Base-by-base conservation (phyloP, 2,888 invertebrate species). In the Xanthorhoe designata region DNA sequence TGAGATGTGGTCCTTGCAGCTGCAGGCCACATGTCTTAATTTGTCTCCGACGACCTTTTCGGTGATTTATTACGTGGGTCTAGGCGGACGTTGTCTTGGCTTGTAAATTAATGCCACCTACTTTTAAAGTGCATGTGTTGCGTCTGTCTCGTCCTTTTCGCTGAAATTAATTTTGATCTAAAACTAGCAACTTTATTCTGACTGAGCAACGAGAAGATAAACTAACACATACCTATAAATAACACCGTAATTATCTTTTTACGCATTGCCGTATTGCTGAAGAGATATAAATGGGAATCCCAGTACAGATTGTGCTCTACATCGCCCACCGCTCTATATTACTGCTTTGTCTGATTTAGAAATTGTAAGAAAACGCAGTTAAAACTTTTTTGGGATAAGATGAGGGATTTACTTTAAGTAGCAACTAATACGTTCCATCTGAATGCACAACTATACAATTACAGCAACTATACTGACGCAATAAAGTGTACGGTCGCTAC, bases 11-110 rank as follows among this genome's bases (percentile, higher is more conserved):
- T 78, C 79, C 78, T 74, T 84, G 85, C 92, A 92, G 89, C 90
- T 92, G 92, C 85, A 82, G 75, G 74, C 85, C 92, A 92, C 82
- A 88, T 92, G 92, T 85, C 86, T 82, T 76, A 76, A 87, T 88
- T 87, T 88, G 88, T 89, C 87, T 84, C 75, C 71, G 77, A 77
- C 78, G 80, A 84, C 84, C 84, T 85, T 88, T 90, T 88, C 81
- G 73, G 82, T 89, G 89, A 91, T 92, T 91, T 90, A 92, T 88
- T 72, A 73, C 55, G 68, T 69, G 68, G 70, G 68, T 74, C 68
- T 74, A 75, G 69, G 66, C 66, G 61, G 67, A 58, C 64, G 59
- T 56, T 55, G 60, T 61, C 61, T 64, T 59, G 65, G 29, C 54
- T 61, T 61, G 51, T 59, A 53, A 59, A 68, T 63, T 24, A 63